These are phyloP conservation scores for Matsumyia berberina DNA, from an alignment of 2,888 invertebrate genomes.

Conservation along the genomic window DNA sequence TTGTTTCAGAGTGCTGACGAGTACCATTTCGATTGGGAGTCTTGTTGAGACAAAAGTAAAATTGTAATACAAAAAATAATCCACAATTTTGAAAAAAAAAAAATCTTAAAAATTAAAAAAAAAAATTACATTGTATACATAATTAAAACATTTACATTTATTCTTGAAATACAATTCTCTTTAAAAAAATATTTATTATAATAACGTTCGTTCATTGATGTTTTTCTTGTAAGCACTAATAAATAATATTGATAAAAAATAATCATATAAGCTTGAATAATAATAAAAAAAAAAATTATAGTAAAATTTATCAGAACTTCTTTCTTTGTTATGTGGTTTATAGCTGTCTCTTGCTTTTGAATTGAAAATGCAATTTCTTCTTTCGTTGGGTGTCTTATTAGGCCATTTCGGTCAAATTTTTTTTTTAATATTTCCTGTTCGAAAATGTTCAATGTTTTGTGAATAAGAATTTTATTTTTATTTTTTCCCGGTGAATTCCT, in stretches of 20 bases:
- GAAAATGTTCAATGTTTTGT: slow-evolving; percentile 2
- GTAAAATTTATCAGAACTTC: slow-evolving; percentile 6
- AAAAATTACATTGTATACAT: slow-evolving; percentile 52
- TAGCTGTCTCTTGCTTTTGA: not conserved
- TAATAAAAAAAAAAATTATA: slow-evolving; percentile 19
- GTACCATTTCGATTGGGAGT: no score
- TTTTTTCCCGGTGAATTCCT: slow-evolving; percentile 80
- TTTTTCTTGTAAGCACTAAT: slow-evolving; percentile 43
- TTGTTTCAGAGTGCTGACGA: no score
- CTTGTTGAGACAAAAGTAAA: not conserved
- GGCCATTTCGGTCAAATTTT: slow-evolving; percentile 1
- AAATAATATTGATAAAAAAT: slow-evolving; percentile 54
- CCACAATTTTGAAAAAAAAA: not conserved
- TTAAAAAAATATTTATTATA: slow-evolving; percentile 39
- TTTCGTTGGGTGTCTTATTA: not conserved
- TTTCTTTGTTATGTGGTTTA: slow-evolving; percentile 10
- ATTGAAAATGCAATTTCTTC: slow-evolving; percentile 30
- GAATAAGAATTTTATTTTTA: slow-evolving; percentile 33
- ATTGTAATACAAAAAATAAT: not conserved
- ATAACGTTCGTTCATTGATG: slow-evolving; percentile 49
- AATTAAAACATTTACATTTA: slow-evolving; percentile 72
- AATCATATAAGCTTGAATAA: slow-evolving; percentile 25
- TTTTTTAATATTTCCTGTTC: not conserved
- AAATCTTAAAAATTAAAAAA: slow-evolving; percentile 12
- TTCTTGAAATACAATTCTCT: slow-evolving; percentile 71